Evolutionary conservation across 2,888 invertebrate species (phyloP), one percentile per base, ranked within the genome.

Genomic region (Drosophila ochracea): DNA sequence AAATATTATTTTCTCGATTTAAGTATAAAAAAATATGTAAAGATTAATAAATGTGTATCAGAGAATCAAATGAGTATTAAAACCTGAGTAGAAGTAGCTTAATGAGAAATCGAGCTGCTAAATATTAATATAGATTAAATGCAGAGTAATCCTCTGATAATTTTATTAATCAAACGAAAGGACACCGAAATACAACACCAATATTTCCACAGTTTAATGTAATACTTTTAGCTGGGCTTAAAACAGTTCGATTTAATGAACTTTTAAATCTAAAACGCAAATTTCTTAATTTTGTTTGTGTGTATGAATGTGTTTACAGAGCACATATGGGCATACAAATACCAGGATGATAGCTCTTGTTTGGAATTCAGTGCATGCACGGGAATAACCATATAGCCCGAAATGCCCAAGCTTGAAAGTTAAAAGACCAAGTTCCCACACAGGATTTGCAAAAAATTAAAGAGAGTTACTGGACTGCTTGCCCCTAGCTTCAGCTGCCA

Each of bases 321-420:
- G 7, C n/a, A 31, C 28, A 30, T 30, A n/a, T 30, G 16, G 21
- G n/a, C 35, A 35, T 21, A 53, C 30, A 33, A 39, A n/a, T 39
- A 16, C 9, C 28, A 9, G 21, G 59, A 6, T 41, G 62, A 47
- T 43, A 66, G 62, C 71, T 50, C 49, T 49, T 57, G 54, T 67
- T 57, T 49, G 50, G 61, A 59, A 69, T 49, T 59, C 66, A 63
- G 76, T 75, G 81, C 72, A 77, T 72, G 73, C 68, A 53, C 77
- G 60, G 72, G 77, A 71, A 64, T 64, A 57, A 54, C 37, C 62
- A 66, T 67, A 57, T 37, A 70, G 59, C 60, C 59, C 39, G 75
- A 53, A 66, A 63, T 63, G 31, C 50, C 54, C 55, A 74, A 62
- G 33, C 62, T 59, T 57, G 39, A 57, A 19, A 64, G 52, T 52